Conservation (phyloP, 2,797 vertebrate genomes). For the Phaenicophaeus curvirostris region DNA sequence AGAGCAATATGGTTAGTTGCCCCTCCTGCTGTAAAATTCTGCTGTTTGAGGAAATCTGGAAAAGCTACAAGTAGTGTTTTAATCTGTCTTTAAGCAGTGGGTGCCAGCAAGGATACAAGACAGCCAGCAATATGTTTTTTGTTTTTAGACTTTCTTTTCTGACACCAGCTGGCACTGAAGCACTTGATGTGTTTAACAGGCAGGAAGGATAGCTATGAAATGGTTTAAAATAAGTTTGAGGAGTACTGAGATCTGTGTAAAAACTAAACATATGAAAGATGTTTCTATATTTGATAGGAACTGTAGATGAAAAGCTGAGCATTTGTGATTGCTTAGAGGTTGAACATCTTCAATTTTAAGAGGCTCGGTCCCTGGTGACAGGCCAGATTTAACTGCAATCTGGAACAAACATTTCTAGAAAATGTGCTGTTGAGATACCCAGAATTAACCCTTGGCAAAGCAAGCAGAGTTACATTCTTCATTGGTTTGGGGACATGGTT, state of each 20-base stretch:
- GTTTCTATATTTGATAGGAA: conserved; percentile 66
- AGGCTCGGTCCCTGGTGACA: conserved; percentile 36
- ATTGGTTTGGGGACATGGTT: not conserved
- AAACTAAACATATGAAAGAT: conserved; percentile 62
- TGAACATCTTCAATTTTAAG: conserved; percentile 47
- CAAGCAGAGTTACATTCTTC: not conserved
- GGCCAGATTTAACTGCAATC: conserved; percentile 59
- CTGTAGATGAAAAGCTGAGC: conserved; percentile 51
- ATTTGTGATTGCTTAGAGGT: conserved; percentile 55
- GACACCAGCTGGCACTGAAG: conserved; percentile 68
- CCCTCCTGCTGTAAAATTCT: conserved; percentile 4
- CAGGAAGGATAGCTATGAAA: conserved; percentile 65
- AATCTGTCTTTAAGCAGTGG: conserved; percentile 46
- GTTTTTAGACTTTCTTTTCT: conserved; percentile 66
- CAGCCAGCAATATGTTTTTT: conserved; percentile 57
- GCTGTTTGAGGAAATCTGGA: conserved; percentile 42
- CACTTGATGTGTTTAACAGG: conserved; percentile 67
- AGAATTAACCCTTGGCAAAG: conserved; percentile 52
- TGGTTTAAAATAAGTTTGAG: conserved; percentile 67
- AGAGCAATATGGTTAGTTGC: not conserved
- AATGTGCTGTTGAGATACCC: not conserved
- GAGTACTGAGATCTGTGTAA: conserved; percentile 61
- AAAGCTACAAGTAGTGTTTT: conserved; percentile 38
- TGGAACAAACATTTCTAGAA: conserved; percentile 39
- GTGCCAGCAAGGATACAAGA: conserved; percentile 52